These are phyloP conservation scores for Anomalospiza imberbis DNA, from an alignment of 2,797 vertebrate species.

Conservation along the genomic window DNA sequence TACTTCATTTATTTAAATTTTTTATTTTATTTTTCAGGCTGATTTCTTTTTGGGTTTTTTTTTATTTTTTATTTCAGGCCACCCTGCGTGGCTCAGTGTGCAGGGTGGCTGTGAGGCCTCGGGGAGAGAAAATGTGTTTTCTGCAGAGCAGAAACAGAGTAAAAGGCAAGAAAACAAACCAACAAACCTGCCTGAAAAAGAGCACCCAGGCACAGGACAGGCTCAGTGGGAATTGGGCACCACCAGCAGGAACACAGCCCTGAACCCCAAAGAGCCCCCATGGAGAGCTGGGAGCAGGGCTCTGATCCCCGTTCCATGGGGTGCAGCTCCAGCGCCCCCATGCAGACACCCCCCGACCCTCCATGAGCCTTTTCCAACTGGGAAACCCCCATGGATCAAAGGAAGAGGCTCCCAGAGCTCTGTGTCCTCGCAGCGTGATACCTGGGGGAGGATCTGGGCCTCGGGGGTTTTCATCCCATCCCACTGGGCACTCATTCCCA, in stretches of 20 bases:
- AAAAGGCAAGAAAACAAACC: background rate
- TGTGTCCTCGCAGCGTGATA: background rate
- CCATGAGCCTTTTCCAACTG: fast-evolving
- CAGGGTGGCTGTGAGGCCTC: fast-evolving
- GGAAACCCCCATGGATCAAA: fast-evolving
- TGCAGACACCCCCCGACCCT: background rate
- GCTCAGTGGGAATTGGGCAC: fast-evolving
- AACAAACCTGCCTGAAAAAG: background rate
- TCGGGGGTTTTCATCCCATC: background rate
- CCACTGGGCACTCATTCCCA: background rate
- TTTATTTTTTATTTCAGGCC: background rate
- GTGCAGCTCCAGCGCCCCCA: background rate
- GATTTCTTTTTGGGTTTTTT: background rate
- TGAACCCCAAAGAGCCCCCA: background rate
- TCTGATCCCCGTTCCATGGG: fast-evolving
- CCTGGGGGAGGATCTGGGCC: fast-evolving
- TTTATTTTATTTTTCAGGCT: background rate
- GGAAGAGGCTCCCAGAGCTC: background rate
- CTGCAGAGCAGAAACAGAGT: background rate
- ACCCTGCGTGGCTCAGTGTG: background rate
- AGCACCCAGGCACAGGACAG: background rate
- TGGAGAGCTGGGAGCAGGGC: background rate
- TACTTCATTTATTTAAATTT: background rate
- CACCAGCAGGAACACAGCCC: background rate
- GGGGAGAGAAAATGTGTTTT: background rate